phyloP scores from a whole-genome alignment of 1,140 invertebrate species.

The Drosophila baimaii region DNA sequence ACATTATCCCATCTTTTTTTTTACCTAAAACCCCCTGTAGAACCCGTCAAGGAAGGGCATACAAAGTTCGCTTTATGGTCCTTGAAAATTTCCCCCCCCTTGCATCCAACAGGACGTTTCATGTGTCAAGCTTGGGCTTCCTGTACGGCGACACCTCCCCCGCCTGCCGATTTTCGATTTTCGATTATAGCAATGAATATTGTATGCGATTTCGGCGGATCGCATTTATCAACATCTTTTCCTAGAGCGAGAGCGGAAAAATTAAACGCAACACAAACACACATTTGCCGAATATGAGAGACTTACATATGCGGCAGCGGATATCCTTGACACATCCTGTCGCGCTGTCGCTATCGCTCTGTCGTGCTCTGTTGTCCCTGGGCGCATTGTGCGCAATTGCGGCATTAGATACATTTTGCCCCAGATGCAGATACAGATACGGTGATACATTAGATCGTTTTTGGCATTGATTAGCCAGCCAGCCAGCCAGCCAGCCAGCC shows the following conservation, averaged over 20 bases:
- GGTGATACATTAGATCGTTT: slow-evolving; percentile 12
- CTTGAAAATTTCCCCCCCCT: not conserved
- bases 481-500: slow-evolving; percentile 22
- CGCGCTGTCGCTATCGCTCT: slow-evolving; percentile 12
- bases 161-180: not conserved
- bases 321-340: slow-evolving; percentile 80
- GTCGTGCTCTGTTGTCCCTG: not conserved
- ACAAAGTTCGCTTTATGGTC: slow-evolving; percentile 10
- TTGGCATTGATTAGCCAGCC: slow-evolving; percentile 63
- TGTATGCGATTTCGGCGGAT: slow-evolving; percentile 31
- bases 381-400: slow-evolving; percentile 51
- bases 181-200: slow-evolving; percentile 27
- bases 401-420: slow-evolving; percentile 50
- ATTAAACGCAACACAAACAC: slow-evolving; percentile 56
- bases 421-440: slow-evolving; percentile 20
- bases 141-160: slow-evolving; percentile 59
- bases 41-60: too few relatives aligned
- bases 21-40: too few relatives aligned
- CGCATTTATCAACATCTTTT: slow-evolving; percentile 69
- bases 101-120: slow-evolving; percentile 64
- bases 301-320: slow-evolving; percentile 69
- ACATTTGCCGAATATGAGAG: slow-evolving; percentile 31
- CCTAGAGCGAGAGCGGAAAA: slow-evolving; percentile 54
- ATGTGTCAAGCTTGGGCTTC: slow-evolving; percentile 71
- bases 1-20: too few relatives aligned